phyloP scores from a whole-genome alignment of 2,888 invertebrate genomes.

The Drosophila mimetica region DNA sequence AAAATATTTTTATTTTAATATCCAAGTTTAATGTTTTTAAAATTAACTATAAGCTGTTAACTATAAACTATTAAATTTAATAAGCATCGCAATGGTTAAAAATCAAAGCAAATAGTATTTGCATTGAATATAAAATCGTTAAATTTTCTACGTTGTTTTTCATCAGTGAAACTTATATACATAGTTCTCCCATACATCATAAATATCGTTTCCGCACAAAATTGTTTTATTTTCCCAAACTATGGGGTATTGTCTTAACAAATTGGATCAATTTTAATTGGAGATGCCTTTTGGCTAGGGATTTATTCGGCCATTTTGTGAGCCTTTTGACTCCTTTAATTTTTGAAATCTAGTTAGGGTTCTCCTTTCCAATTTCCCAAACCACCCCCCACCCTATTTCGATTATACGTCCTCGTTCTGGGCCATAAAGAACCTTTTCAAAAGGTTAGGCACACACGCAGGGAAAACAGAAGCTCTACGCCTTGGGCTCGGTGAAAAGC shows the following conservation, averaged over 20 bases:
- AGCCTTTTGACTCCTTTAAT: constrained; percentile 12
- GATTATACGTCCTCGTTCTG: constrained; percentile 33
- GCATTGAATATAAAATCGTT: too few relatives aligned
- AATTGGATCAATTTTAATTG: constrained; percentile 33
- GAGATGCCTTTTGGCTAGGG: constrained; percentile 9
- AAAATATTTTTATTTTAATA: too few relatives aligned
- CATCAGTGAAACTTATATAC: too few relatives aligned
- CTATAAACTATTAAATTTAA: too few relatives aligned
- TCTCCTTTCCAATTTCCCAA: constrained; percentile 12
- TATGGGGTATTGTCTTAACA: constrained; percentile 14
- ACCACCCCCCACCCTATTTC: constrained; percentile 17
- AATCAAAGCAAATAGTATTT: too few relatives aligned
- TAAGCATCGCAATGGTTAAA: too few relatives aligned
- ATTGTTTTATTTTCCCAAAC: background rate
- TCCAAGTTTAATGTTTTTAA: too few relatives aligned
- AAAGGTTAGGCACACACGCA: constrained; percentile 36
- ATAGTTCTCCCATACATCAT: background rate
- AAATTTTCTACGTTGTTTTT: too few relatives aligned
- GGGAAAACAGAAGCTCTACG: constrained; percentile 22
- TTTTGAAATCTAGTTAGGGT: constrained; percentile 7
- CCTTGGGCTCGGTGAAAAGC: constrained; percentile 6
- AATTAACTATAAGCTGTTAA: too few relatives aligned
- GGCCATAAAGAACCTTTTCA: constrained; percentile 38
- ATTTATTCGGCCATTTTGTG: constrained; percentile 13
- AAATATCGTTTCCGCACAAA: background rate